These are phyloP conservation scores for Pedetes capensis DNA, from an alignment of 2,113 vertebrate genomes.

Conservation along the genomic window DNA sequence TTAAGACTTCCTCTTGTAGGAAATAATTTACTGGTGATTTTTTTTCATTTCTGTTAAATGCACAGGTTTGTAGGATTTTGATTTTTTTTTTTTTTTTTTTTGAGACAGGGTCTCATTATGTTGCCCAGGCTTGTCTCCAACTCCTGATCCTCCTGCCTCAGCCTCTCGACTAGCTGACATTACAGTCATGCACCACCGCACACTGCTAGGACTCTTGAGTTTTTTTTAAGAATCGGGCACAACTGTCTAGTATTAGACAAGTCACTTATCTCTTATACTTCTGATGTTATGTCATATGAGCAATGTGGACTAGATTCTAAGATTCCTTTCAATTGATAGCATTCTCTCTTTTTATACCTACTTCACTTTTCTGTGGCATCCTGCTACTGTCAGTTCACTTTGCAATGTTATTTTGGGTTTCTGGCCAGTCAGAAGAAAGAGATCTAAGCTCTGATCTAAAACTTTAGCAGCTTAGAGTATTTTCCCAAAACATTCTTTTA, in stretches of 20 bases:
- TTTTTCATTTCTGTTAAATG: background rate
- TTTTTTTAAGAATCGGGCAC: constrained; percentile 27
- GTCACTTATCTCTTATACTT: background rate
- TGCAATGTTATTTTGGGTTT: background rate
- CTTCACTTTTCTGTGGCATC: background rate
- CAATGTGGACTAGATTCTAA: background rate
- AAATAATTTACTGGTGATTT: background rate
- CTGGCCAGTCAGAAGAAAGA: background rate
- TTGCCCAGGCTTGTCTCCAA: background rate
- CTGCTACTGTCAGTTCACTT: background rate
- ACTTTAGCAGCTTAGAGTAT: background rate
- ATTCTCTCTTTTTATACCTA: background rate
- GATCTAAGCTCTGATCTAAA: background rate
- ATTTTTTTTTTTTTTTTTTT: background rate
- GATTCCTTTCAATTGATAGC: background rate
- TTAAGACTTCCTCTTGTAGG: background rate
- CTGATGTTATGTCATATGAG: background rate
- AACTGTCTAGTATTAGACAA: background rate
- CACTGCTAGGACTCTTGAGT: background rate
- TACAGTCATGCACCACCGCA: background rate
- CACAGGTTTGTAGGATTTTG: background rate
- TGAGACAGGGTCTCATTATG: background rate
- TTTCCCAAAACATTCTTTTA: background rate
- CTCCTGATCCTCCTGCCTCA: background rate
- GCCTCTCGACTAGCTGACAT: background rate